Base-by-base conservation (phyloP, 2,888 invertebrate genomes). In the Callimorpha dominula region DNA sequence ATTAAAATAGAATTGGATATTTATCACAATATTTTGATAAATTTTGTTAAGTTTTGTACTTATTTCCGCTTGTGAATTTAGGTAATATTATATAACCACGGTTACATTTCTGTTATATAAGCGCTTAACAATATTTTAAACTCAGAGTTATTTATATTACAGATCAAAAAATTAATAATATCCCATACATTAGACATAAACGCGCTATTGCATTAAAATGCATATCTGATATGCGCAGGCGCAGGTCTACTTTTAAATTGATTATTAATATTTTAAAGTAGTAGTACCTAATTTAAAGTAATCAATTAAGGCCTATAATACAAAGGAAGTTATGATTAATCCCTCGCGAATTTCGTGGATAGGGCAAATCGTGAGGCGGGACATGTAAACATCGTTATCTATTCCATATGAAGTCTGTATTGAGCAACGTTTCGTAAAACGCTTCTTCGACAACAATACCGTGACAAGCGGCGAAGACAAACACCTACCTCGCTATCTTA, bases 401-500 rank as follows among this genome's bases (percentile, higher is more conserved):
- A 86, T 79, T 81, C 77, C 80, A 79, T 85, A 83, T 78, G 71
- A 85, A 85, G 86, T 86, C 87, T 83, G 88, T 81, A 85, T 94
- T 94, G 87, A 82, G 94, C 89, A 94, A 95, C 83, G 85, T 94
- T 94, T 94, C 91, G 93, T 92, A 94, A 94, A 94, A 88, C 89
- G 91, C 93, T 93, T 90, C 94, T 91, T 91, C 89, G 87, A 85
- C 91, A 88, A 94, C 94, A 92, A 92, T 92, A 89, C 92, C 91
- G 91, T 92, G 93, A 93, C 94, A 91, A 91, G 88, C 87, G 89
- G 86, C 87, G 91, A 93, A 95, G 91, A 94, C 95, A 95, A 95
- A 95, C 89, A 95, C 93, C 81, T 80, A 82, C 81, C 86, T 91
- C 88, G 94, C 93, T 95, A 95, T 95, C 95, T 93, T 94, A 95